A percentile compares a stretch with the other conserved stretches of the same genome.
These are phyloP conservation scores for Drosophila barbarae DNA, from an alignment of 2,888 invertebrate species.

Conservation along the genomic window DNA sequence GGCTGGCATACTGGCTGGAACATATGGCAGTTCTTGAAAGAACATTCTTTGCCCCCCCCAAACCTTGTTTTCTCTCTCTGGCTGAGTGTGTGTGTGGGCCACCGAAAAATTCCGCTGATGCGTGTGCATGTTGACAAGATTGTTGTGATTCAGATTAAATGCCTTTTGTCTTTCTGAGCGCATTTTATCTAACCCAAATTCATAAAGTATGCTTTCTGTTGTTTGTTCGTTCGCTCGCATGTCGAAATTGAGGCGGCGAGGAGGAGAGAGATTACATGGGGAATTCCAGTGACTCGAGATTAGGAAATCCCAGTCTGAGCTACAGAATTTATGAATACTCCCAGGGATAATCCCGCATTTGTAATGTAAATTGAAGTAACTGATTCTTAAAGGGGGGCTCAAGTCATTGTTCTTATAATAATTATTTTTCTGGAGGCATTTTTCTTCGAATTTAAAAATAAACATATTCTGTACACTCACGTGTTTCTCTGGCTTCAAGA, in stretches of 20 bases:
- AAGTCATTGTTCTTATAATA: neutral
- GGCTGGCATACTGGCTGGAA: slow-evolving; percentile 27
- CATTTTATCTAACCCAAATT: slow-evolving; percentile 67
- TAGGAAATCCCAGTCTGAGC: slow-evolving; percentile 35
- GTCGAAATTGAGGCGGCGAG: slow-evolving; percentile 50
- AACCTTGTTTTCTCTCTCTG: neutral
- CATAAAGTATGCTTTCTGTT: slow-evolving; percentile 57
- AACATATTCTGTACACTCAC: slow-evolving; percentile 70
- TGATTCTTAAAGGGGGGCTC: slow-evolving; percentile 6
- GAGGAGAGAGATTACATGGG: slow-evolving; percentile 48
- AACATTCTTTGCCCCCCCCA: slow-evolving; percentile 46
- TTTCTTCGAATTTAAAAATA: neutral
- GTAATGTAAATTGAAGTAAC: slow-evolving; percentile 6
- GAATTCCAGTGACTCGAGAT: slow-evolving; percentile 37
- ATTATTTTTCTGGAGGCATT: neutral
- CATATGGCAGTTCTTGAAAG: slow-evolving; percentile 61
- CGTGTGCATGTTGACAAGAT: slow-evolving; percentile 58
- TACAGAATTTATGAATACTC: slow-evolving; percentile 20
- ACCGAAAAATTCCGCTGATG: slow-evolving; percentile 16
- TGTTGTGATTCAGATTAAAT: slow-evolving; percentile 70
- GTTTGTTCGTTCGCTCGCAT: slow-evolving; percentile 41
- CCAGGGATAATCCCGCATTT: slow-evolving; percentile 6
- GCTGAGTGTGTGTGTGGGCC: slow-evolving; percentile 30
- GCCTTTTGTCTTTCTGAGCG: slow-evolving; percentile 60
- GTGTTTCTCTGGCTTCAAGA: slow-evolving; percentile 79